These are phyloP conservation scores for Rhopalosiphum padi DNA, from an alignment of 1,140 invertebrate genomes.

Conservation along the genomic window DNA sequence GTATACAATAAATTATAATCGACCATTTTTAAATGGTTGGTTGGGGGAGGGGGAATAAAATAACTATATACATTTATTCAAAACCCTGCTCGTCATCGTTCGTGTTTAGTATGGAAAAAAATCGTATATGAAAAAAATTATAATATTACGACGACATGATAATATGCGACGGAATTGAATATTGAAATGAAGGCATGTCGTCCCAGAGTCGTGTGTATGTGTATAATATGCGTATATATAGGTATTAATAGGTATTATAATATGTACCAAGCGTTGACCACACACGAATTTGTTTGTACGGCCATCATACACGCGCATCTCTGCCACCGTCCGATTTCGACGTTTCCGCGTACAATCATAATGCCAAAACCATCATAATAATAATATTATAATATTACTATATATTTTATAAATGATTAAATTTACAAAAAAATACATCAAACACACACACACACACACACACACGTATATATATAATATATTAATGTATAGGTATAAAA, in stretches of 20 bases:
- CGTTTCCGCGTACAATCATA: not conserved
- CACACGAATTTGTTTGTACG: slow-evolving; percentile 18
- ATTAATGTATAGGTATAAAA: no score
- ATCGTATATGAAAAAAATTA: not conserved
- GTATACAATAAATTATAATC: not conserved
- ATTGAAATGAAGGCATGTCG: not conserved
- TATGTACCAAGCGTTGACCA: not conserved
- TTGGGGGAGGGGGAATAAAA: no score
- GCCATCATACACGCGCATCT: not conserved
- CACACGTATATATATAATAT: no score
- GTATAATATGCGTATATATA: not conserved
- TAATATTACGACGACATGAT: not conserved
- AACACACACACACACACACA: no score
- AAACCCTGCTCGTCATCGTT: not conserved
- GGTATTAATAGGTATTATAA: not conserved
- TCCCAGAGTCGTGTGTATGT: not conserved
- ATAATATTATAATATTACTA: not conserved
- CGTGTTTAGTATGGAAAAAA: no score
- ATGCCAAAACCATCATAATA: not conserved
- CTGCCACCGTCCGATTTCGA: not conserved
- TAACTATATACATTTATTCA: no score
- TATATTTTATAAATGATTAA: not conserved
- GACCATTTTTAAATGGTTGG: not conserved
- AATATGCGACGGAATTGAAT: not conserved
- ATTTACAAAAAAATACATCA: no score